phyloP scores from a whole-genome alignment of 2,888 invertebrate species.

The Hydroisotoma schaefferi region DNA sequence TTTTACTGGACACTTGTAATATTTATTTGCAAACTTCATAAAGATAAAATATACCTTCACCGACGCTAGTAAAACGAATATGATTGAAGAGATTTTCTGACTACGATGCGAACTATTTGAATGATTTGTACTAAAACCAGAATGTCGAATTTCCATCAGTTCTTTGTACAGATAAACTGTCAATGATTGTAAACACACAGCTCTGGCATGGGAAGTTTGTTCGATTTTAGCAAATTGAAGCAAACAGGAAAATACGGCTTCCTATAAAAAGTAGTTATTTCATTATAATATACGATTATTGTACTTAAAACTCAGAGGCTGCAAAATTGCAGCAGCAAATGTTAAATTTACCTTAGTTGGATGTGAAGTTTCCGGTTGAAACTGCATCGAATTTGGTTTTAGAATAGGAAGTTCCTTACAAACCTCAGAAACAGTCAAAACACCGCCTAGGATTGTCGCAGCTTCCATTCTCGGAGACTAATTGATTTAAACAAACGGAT shows the following conservation, averaged over 20 bases:
- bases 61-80: slow-evolving; percentile 65
- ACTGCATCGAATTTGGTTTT: slow-evolving; percentile 63
- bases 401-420: slow-evolving; percentile 66
- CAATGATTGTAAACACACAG: slow-evolving; percentile 81
- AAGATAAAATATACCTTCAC: slow-evolving; percentile 60
- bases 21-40: background rate
- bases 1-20: background rate
- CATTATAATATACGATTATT: too few relatives aligned
- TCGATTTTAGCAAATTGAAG: slow-evolving; percentile 83
- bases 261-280: slow-evolving; percentile 56
- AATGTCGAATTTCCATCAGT: slow-evolving; percentile 54
- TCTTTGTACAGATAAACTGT: slow-evolving; percentile 71
- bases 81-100: slow-evolving; percentile 58
- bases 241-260: slow-evolving; percentile 81
- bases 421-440: slow-evolving; percentile 75
- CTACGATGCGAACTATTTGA: slow-evolving; percentile 50
- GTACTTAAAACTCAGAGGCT: too few relatives aligned
- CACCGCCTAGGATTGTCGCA: slow-evolving; percentile 79
- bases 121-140: slow-evolving; percentile 32
- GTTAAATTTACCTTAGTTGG: slow-evolving; percentile 81
- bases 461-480: slow-evolving; percentile 86
- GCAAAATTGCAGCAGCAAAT: too few relatives aligned
- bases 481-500: slow-evolving; percentile 17
- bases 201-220: slow-evolving; percentile 65
- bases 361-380: slow-evolving; percentile 61